Evolutionary conservation across 2,113 vertebrate species (phyloP), one percentile per base, ranked within the genome.

Genomic region (Phoxinus phoxinus): DNA sequence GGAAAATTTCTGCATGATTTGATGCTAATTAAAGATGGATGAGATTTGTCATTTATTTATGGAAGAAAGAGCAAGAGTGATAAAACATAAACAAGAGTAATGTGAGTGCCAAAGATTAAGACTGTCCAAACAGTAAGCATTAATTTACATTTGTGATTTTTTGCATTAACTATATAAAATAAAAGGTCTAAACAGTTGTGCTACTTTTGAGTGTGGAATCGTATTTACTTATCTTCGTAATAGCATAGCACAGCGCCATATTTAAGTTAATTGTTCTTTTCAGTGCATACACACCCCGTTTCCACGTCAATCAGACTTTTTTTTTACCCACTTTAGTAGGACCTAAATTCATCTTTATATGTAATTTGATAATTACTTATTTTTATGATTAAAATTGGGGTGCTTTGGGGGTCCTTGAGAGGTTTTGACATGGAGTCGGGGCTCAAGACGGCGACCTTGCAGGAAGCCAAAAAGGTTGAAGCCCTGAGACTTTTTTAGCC

Each of bases 21-120:
- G 25, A 81, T 67, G 79, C 61, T 51, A 81, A 81, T 81, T 81
- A 51, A 65, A 81, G 79, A 80, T 61, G 77, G 77, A 61, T 65
- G 79, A 81, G 41, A 81, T 81, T 81, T 30, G 79, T 23, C 41
- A 48, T 81, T 11, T 81, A 35, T 46, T 61, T 59, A 81, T 65
- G 41, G 41, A 25, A 77, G 41, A 85, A 37, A 32, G 83, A 56
- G 41, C 59, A n/a, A 53, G 67, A 21, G 27, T 41, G 12, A 35
- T 35, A 67, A 37, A 46, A 35, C 48, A 58, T 72, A 82, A 69
- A 46, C 37, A 23, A 25, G 71, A 73, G 41, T 73, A 73, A 73
- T 73, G 71, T 21, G 37, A 59, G 56, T 25, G 32, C 7, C 11
- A 63, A 61, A 63, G 58, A 80, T 80, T 61, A 37, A 63, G 58